Evolutionary conservation across 2,113 vertebrate species (phyloP).

Genomic region (Neogale vison): DNA sequence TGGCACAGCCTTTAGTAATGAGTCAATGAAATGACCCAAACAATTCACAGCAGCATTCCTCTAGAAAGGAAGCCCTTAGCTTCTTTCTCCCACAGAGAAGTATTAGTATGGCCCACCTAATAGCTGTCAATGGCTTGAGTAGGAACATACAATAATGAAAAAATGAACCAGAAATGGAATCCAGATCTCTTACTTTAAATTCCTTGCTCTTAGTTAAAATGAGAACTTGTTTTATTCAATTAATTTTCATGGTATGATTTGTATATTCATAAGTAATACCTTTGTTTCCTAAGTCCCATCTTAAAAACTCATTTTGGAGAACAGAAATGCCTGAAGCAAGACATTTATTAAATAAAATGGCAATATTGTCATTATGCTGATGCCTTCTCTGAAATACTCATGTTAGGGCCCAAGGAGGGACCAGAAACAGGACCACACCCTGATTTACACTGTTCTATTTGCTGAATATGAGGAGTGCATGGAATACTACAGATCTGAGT

Average conservation of each 20-base stretch:
- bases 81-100: background rate
- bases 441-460: background rate
- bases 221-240: slow-evolving; percentile 7
- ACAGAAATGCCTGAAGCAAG: background rate
- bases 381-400: background rate
- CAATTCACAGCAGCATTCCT: background rate
- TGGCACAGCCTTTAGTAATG: background rate
- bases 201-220: background rate
- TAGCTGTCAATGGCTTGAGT: background rate
- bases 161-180: background rate
- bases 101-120: background rate
- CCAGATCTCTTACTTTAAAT: slow-evolving; percentile 7
- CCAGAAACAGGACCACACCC: background rate
- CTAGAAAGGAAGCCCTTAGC: background rate
- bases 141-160: slow-evolving; percentile 8
- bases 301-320: slow-evolving; percentile 1
- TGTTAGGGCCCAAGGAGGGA: background rate
- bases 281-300: background rate
- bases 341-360: background rate
- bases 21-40: background rate
- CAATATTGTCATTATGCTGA: background rate
- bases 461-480: background rate
- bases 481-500: background rate
- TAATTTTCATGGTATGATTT: background rate
- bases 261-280: background rate